phyloP scores from a whole-genome alignment of 1,140 invertebrate species.

The Chironomus tepperi region DNA sequence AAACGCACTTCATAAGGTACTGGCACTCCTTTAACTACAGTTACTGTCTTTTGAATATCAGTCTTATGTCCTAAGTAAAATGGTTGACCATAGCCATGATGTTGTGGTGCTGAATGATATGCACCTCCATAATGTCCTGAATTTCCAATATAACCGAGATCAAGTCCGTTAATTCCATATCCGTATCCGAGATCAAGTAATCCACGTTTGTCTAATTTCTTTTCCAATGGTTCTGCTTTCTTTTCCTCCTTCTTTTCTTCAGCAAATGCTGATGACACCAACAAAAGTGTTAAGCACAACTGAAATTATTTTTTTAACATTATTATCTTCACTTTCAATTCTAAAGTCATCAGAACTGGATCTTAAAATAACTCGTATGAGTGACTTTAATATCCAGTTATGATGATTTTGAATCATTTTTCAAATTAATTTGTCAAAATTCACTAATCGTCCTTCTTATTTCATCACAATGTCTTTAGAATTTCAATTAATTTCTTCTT shows the following conservation, averaged over 20 bases:
- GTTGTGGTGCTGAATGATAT: conserved; percentile 36
- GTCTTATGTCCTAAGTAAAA: conserved; percentile 44
- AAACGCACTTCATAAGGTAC: conserved; percentile 48
- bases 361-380: no score
- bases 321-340: neutral
- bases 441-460: neutral
- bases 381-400: no score
- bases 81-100: conserved; percentile 26
- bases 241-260: neutral
- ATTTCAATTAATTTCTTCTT: neutral
- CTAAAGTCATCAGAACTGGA: neutral
- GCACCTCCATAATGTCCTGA: conserved; percentile 51
- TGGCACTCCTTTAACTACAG: conserved; percentile 58
- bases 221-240: conserved; percentile 21
- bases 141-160: conserved; percentile 57
- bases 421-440: no score
- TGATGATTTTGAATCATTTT: no score
- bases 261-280: conserved; percentile 24
- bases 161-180: conserved; percentile 48
- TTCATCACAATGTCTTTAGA: neutral
- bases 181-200: conserved; percentile 50
- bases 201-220: conserved; percentile 48
- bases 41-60: conserved; percentile 60
- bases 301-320: conserved; percentile 26
- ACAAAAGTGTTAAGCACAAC: conserved; percentile 25